Conservation (phyloP, 2,888 invertebrate genomes). For the Acrobasis consociella region DNA sequence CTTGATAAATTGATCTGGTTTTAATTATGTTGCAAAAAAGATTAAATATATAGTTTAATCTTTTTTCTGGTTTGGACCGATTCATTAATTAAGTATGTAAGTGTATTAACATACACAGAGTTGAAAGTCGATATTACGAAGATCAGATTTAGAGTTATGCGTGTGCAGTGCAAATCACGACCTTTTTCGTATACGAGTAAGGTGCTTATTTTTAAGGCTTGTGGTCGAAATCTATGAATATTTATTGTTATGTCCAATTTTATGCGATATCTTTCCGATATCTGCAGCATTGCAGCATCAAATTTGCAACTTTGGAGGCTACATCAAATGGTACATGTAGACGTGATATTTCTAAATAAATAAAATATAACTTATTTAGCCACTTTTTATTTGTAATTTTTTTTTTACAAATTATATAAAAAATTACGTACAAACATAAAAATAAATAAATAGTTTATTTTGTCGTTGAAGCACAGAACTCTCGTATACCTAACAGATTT, state of each 20-base stretch:
- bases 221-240: neutral
- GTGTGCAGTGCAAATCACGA: neutral
- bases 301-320: neutral
- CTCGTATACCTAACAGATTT: too few relatives aligned
- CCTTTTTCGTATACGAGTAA: neutral
- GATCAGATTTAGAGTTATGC: neutral
- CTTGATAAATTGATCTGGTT: conserved; percentile 9
- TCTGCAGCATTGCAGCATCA: neutral
- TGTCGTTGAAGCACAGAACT: too few relatives aligned
- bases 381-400: too few relatives aligned
- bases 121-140: neutral
- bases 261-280: neutral
- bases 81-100: neutral
- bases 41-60: neutral
- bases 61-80: neutral
- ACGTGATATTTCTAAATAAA: neutral
- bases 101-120: neutral
- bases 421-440: too few relatives aligned
- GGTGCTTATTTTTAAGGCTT: neutral
- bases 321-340: neutral
- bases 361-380: too few relatives aligned
- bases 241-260: neutral
- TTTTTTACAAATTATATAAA: too few relatives aligned
- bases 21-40: neutral
- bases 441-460: too few relatives aligned